Evolutionary conservation across 1,140 invertebrate species (phyloP).

Genomic region (Caenorhabditis briggsae): DNA sequence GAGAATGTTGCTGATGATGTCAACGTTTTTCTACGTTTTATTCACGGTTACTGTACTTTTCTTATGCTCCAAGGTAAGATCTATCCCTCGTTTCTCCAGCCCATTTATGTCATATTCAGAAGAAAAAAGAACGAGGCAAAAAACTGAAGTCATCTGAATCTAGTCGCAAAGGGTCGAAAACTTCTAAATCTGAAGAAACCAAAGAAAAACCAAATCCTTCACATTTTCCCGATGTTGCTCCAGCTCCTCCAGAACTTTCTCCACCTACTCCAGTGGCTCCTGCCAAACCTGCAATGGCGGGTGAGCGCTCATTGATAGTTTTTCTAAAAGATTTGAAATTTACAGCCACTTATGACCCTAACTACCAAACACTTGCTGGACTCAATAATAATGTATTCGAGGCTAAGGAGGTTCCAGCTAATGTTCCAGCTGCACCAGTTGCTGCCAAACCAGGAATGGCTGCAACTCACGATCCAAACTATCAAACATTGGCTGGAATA

Average conservation of each 20-base stretch:
- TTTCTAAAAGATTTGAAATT: too few species aligned
- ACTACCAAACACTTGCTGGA: constrained; percentile 33
- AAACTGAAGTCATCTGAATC: not conserved
- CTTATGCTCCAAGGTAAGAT: not conserved
- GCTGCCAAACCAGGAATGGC: constrained; percentile 16
- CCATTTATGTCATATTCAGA: not conserved
- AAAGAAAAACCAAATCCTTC: not conserved
- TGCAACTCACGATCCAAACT: constrained; percentile 35
- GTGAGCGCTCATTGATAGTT: not conserved
- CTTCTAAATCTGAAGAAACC: not conserved
- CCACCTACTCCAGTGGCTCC: not conserved
- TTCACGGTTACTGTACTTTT: not conserved
- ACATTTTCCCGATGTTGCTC: not conserved
- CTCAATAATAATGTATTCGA: constrained; percentile 16
- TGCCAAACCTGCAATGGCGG: constrained; percentile 8
- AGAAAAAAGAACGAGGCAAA: not conserved
- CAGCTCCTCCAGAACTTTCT: not conserved
- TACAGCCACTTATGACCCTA: constrained; percentile 16
- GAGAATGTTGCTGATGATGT: constrained; percentile 23
- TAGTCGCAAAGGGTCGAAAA: not conserved
- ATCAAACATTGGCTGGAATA: constrained; percentile 32
- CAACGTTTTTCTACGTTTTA: constrained; percentile 20
- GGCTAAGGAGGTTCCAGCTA: not conserved
- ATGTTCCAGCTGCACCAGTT: not conserved
- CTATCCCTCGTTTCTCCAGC: not conserved